Evolutionary conservation across 2,797 vertebrate species (phyloP), one percentile per base, ranked within the genome.

Genomic region (Catamblyrhynchus diadema): DNA sequence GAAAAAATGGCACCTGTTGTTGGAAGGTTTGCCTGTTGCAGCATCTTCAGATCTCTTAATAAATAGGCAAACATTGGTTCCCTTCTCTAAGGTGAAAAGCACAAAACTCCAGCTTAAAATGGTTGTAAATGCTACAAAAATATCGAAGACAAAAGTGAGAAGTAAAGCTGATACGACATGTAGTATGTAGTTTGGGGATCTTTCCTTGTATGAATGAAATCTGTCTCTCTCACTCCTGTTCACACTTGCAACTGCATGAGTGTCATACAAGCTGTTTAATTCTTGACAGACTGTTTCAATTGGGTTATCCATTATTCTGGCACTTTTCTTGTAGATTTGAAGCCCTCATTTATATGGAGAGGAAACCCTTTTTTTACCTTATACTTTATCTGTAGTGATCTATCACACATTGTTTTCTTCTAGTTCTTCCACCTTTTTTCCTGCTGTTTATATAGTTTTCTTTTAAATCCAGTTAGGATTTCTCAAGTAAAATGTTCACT

Each of bases 201-300:
- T 88, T 90, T 64, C 35, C 44, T 66, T 62, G 33, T 85, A 61
- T 91, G 90, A 90, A 86, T 90, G 90, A 94, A 93, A 60, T 65
- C 54, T 91, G 71, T 90, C 84, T 83, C n/a, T 56, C 30, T 88
- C 53, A 48, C 21, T 93, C 18, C 37, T 51, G 7, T 83, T 94
- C 70, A 70, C 72, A 25, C 51, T 86, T 86, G 33, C 3, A 89
- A 30, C 77, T 92, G 11, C 57, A 11, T 14, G 23, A 80, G 33
- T 80, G 51, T 70, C 70, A 51, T 59, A 5, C 50, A 80, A 86
- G 60, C 84, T 74, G 61, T 91, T 94, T 65, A 87, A 51, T 83
- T 70, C 51, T 54, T 87, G 75, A 61, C 75, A 88, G 54, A 53
- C 72, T 91, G 37, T 86, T 95, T 93, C 86, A 81, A 5, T 79